Percentiles rank a stretch among this genome's conserved stretches.
Evolutionary conservation across 2,113 vertebrate species (phyloP).

Genomic region (Pollimyrus isidori): DNA sequence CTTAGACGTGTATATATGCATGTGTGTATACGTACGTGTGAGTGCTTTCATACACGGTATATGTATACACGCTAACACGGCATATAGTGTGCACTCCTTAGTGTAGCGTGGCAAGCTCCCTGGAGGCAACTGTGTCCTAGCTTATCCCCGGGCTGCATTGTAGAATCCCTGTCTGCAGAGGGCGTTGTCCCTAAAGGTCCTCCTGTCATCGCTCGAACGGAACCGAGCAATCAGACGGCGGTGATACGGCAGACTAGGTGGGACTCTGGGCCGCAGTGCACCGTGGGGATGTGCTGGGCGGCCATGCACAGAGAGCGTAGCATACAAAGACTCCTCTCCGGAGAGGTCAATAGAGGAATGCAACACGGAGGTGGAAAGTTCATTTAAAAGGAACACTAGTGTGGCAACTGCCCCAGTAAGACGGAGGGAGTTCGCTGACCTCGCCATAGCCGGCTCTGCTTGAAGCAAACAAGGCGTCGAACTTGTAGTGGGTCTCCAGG

Average conservation of each 20-base stretch:
- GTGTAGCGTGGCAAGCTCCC: neutral
- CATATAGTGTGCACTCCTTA: neutral
- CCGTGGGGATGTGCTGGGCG: neutral
- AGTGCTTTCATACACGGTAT: neutral
- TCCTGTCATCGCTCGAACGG: neutral
- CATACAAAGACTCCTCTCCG: neutral
- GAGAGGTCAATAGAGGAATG: neutral
- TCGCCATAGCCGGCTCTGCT: neutral
- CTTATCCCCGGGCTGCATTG: neutral
- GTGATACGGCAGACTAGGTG: neutral
- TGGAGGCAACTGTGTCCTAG: neutral
- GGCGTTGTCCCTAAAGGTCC: neutral
- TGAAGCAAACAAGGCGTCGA: neutral
- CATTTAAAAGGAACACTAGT: neutral
- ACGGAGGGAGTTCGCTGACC: neutral
- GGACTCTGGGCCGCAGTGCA: neutral
- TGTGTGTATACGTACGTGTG: slow-evolving; percentile 14
- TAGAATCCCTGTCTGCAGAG: neutral
- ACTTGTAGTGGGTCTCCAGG: neutral
- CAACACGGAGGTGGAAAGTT: neutral
- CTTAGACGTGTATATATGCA: slow-evolving; percentile 13
- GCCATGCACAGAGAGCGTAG: neutral
- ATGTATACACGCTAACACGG: slow-evolving; percentile 3
- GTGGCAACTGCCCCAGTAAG: neutral
- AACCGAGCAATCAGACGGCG: neutral